Conservation (phyloP, 2,888 invertebrate genomes). For the Melinaea marsaeus region DNA sequence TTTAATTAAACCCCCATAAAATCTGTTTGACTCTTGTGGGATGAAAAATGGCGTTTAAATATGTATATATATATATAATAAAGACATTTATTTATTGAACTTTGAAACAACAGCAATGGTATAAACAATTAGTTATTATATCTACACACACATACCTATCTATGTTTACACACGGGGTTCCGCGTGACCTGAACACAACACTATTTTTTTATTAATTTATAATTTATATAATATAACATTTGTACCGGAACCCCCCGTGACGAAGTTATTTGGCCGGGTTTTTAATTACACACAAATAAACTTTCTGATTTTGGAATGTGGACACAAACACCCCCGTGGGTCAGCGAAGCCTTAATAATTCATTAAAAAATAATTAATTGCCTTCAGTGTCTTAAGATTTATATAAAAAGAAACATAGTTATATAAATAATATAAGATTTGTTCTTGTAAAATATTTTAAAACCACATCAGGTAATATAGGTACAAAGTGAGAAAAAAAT, state of each 20-base stretch:
- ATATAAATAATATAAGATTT: no score
- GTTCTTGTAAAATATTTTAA: no score
- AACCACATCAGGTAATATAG: no score
- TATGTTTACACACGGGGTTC: conserved; percentile 19
- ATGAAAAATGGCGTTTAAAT: conserved; percentile 12
- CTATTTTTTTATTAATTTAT: conserved; percentile 10
- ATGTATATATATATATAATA: conserved; percentile 35
- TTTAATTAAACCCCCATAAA: no score
- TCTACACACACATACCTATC: conserved; percentile 18
- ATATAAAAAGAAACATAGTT: no score
- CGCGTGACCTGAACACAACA: conserved; percentile 10
- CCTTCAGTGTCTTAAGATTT: no score
- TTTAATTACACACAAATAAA: conserved; percentile 15
- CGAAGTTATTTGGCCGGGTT: conserved; percentile 18
- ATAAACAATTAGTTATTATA: conserved; percentile 43
- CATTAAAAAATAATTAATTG: no score
- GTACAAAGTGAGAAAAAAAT: no score
- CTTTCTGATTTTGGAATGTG: conserved; percentile 35
- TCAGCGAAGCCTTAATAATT: neutral
- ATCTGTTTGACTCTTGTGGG: neutral
- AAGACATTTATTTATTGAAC: conserved; percentile 69
- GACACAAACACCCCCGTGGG: conserved; percentile 17
- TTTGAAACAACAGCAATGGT: conserved; percentile 60
- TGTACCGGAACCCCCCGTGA: conserved; percentile 12
- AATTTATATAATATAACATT: neutral